Base-by-base conservation (phyloP, 2,113 vertebrate genomes). In the Madoqua kirkii region DNA sequence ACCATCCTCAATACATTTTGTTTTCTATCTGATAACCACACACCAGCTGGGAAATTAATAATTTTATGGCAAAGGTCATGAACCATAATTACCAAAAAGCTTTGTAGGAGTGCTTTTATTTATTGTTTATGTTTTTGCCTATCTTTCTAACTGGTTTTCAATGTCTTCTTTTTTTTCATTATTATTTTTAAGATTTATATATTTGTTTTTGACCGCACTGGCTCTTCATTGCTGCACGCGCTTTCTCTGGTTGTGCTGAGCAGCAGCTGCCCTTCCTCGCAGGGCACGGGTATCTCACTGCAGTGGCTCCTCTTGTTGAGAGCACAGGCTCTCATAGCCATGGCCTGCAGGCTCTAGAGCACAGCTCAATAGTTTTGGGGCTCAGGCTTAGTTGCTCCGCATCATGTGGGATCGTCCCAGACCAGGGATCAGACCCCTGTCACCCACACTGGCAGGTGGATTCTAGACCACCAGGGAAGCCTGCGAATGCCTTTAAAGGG, bases 161-260 rank as follows among this genome's bases (percentile, higher is more conserved):
- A 40, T 12, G n/a, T 40, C 31, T 9, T 17, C 31, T 64, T 19
- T n/a, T 64, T 17, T 21, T 71, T 36, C 12, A 23, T 71, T 71
- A 40, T 40, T 40, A 40, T 71, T 6, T 40, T 23, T 12, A 71
- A 71, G 67, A 12, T 71, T 71, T 23, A 40, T 67, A 19, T n/a
- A 0, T 36, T 71, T 40, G 19, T 23, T 40, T 71, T 40, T 71
- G 67, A 23, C 19, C 0, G 0, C 67, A 40, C 10, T 23, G 67
- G n/a, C n/a, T 40, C 9, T 6, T 12, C n/a, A 12, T 12, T 71
- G 19, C 17, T 5, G 2, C 8, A 1, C 1, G 0, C 0, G 8
- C n/a, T 71, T 36, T 23, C n/a, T 12, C 64, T 71, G n/a, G 19
- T 6, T 71, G n/a, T 12, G n/a, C 64, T 36, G n/a, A 36, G n/a